These are phyloP conservation scores for Chaenogobius annularis DNA, from an alignment of 2,113 vertebrate genomes.

Conservation along the genomic window DNA sequence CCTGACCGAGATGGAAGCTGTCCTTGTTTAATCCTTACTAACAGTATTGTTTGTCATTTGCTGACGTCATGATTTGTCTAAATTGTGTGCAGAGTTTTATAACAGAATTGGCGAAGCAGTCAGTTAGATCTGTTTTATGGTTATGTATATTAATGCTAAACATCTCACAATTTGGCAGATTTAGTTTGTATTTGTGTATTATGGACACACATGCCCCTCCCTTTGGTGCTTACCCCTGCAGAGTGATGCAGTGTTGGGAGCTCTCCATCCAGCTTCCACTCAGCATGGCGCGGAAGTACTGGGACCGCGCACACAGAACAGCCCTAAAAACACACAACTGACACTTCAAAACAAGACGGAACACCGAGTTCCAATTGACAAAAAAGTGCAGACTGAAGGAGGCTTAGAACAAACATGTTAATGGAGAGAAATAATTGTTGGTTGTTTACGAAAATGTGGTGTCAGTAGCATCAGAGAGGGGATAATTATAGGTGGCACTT, in stretches of 20 bases:
- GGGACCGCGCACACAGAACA: constrained; percentile 89
- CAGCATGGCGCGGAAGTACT: constrained; percentile 94
- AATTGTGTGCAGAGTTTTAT: no score
- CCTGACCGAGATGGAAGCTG: no score
- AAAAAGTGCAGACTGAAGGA: constrained; percentile 21
- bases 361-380: neutral
- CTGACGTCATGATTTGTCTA: no score
- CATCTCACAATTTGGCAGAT: no score
- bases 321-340: constrained; percentile 79
- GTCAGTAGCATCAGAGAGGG: neutral
- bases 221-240: constrained; percentile 83
- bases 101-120: no score
- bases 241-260: constrained; percentile 86
- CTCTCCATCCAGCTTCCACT: constrained; percentile 94
- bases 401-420: neutral
- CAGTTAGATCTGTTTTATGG: no score
- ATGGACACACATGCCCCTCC: no score
- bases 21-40: no score
- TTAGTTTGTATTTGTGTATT: no score
- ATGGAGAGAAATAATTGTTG: constrained; percentile 9
- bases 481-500: no score
- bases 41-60: no score
- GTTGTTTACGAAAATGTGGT: neutral
- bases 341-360: neutral
- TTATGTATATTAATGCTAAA: no score